phyloP scores from a whole-genome alignment of 2,888 invertebrate genomes.

The Oligia latruncula region DNA sequence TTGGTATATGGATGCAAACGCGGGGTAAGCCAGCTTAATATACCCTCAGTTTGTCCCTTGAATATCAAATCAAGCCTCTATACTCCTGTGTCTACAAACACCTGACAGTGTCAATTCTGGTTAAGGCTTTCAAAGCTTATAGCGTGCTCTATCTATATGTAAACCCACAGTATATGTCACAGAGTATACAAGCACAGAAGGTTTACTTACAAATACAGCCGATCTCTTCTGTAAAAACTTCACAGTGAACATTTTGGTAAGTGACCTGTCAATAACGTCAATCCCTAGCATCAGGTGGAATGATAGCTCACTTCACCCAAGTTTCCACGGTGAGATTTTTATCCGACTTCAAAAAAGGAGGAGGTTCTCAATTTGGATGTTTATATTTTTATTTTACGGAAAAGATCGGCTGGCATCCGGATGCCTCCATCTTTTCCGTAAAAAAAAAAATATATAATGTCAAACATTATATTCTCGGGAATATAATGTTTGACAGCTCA shows the following conservation, averaged over 20 bases:
- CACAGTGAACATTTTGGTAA: not conserved
- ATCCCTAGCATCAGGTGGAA: no score
- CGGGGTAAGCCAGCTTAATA: not conserved
- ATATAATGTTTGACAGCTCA: no score
- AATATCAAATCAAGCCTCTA: conserved; percentile 20
- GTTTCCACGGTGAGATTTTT: no score
- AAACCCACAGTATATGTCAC: conserved; percentile 18
- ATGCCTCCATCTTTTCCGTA: no score
- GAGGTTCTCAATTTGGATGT: no score
- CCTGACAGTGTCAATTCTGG: conserved; percentile 28
- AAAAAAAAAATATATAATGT: no score
- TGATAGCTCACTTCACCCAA: no score
- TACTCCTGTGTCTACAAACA: conserved; percentile 27
- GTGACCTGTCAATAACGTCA: no score
- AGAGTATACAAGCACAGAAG: conserved; percentile 22
- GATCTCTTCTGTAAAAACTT: not conserved
- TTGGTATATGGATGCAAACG: not conserved
- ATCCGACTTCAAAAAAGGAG: no score
- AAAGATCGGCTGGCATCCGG: no score
- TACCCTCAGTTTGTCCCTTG: not conserved
- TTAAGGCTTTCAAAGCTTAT: conserved; percentile 43
- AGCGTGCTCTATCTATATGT: conserved; percentile 9
- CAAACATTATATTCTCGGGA: no score
- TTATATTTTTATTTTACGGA: no score
- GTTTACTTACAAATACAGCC: not conserved